A percentile compares a stretch with the other conserved stretches of the same genome.
Conservation (phyloP, 2,797 vertebrate genomes). For the Falco berigora region DNA sequence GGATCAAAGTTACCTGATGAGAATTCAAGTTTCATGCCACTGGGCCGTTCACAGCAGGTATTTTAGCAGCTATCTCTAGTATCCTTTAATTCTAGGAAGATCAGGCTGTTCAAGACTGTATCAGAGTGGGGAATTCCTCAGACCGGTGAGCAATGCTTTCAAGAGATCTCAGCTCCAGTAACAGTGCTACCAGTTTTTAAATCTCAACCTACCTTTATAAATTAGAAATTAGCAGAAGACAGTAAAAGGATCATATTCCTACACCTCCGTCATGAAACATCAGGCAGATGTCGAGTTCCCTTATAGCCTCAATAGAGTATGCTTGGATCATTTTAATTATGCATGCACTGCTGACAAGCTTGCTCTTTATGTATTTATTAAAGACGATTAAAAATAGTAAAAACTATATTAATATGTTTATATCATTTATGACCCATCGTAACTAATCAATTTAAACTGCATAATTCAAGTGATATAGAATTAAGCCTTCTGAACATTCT, state of each 20-base stretch:
- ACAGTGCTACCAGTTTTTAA: neutral
- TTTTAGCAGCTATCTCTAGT: neutral
- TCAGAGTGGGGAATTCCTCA: neutral
- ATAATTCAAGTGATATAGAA: neutral
- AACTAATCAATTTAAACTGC: neutral
- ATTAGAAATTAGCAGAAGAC: constrained; percentile 12
- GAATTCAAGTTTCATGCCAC: neutral
- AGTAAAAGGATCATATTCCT: constrained; percentile 23
- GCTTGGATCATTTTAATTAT: constrained; percentile 16
- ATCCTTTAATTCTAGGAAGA: neutral
- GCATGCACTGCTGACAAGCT: constrained; percentile 6
- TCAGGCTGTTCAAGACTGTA: neutral
- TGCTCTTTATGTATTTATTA: constrained; percentile 4
- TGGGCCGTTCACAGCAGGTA: neutral
- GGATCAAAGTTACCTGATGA: neutral
- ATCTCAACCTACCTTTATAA: neutral
- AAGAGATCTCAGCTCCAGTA: neutral
- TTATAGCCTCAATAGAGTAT: neutral
- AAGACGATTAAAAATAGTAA: neutral
- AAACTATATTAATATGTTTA: neutral
- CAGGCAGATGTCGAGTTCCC: neutral
- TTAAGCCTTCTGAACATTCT: neutral
- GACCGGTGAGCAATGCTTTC: neutral
- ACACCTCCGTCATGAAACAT: neutral
- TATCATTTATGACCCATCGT: neutral